Base-by-base conservation (phyloP, 2,888 invertebrate genomes). In the Eudemis profundana region DNA sequence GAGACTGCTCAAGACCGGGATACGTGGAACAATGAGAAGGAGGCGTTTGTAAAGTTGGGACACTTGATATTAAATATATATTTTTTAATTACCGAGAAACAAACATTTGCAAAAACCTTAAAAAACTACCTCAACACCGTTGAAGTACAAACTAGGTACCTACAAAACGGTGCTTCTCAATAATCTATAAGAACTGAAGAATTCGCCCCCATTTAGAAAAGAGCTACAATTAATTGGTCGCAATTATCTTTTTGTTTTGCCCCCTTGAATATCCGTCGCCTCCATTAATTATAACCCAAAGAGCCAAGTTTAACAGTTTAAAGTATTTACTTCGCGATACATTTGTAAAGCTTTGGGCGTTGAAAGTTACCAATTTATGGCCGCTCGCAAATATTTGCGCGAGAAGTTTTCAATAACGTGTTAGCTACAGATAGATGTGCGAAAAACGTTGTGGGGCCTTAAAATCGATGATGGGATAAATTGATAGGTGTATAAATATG, bases 171-270 rank as follows among this genome's bases (percentile, higher is more conserved):
- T 69, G 73, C 73, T 82, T 81, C 84, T 65, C 64, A 44, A 65
- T 60, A 53, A 65, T 53, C 38, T 60, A 60, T 60, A 38, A 36
- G 38, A 21, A 40, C 36, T 27, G 42, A 40, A 59, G 79, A 82
- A 79, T 78, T 74, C 76, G 70, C 82, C 79, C 85, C 80, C 82
- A 85, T 87, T 88, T 87, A 81, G 83, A 86, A 53, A 87, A 83
- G 81, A 88, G 85, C 78, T 77, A 61, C 85, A 89, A 91, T 90
- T 90, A 90, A 91, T 91, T 89, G 87, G 81, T 72, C 76, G 78
- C 84, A 86, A 90, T 89, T 89, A 90, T 88, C 88, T 87, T 90
- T 90, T 89, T 89, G 88, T 89, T 87, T 83, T 79, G 77, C 74
- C 75, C 76, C 70, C 76, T 72, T 66, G 82, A 86, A 84, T 82